Evolutionary conservation across 1,140 invertebrate species (phyloP), one percentile per base, ranked within the genome.

Genomic region (Nebria ingens): DNA sequence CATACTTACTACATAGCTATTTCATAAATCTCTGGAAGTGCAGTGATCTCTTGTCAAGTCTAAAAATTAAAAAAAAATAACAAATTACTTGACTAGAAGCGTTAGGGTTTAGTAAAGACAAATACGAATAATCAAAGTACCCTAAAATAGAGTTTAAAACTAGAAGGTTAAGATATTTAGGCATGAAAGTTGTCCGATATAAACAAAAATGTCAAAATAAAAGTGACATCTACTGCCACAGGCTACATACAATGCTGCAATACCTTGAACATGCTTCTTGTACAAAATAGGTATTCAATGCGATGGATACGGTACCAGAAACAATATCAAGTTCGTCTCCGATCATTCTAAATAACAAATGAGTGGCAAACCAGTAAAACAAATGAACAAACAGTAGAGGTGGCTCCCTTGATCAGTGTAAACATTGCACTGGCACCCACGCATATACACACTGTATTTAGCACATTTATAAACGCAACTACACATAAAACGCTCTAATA

Each of bases 401-500:
- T 69, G 70, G 62, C 68, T 69, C 70, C 68, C 68, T 67, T 70
- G 65, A 68, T 58, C 68, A 70, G 62, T 71, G 67, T 65, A 68
- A 69, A 69, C 70, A 65, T 69, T 68, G 64, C 61, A 62, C 45
- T 49, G 52, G 55, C 63, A 62, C 61, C 63, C 62, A 71, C 57
- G 69, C 60, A 58, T 63, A 65, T 67, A 63, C 64, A 70, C 61
- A 58, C 57, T 61, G 52, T 58, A 62, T 58, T 59, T 12, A 45
- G 58, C 63, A 60, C 65, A 68, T 65, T 69, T 53, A 65, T 59
- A 59, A 65, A 55, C 52, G 62, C 68, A 59, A 65, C 67, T 64
- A 69, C 71, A 63, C 71, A 72, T 72, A 71, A 71, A 73, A 71
- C 71, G 70, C 68, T 59, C 65, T 67, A 55, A 62, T 55, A 54